Evolutionary conservation across 2,888 invertebrate species (phyloP), one percentile per base, ranked within the genome.

Genomic region (Cephus pulcher): DNA sequence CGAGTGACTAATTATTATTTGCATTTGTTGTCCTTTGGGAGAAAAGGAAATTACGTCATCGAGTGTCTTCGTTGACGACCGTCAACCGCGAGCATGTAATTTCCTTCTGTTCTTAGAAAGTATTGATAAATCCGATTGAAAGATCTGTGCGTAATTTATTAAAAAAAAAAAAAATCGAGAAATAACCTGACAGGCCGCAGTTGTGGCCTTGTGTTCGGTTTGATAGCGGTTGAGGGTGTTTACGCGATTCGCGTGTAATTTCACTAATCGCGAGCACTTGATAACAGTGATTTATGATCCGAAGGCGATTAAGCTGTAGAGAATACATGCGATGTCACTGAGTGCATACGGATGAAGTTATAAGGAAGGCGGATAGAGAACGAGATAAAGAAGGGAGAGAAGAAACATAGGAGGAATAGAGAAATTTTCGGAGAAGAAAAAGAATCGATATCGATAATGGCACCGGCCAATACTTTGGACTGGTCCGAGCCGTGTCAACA

Each of bases 401-500:
- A 56, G 40, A 15, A 56, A 9, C 0, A 23, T 9, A 9, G 40
- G 23, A 40, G 40, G 6, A 75, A 73, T 32, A 35, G 35, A 15
- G 40, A 82, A 73, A 35, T 33, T 69, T 23, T 56, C 30, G 2
- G n/a, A 34, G 11, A 68, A 56, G 30, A 35, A 30, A 68, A 77
- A 70, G 9, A 32, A 30, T 12, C 15, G 30, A 30, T 69, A 30
- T 74, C 11, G 30, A 73, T 80, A 75, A 91, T 91, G 91, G 89
- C 91, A 33, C 91, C 90, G 12, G 86, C 89, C 4, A 90, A 86
- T 71, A 86, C 87, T 11, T 77, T 90, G 40, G 89, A 90, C 77
- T 91, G 90, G 90, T 89, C 91, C 34, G 90, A 91, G 37, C 91
- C 91, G 0, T 84, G 89, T 80, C 91, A 91, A 75, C 87, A 89